Evolutionary conservation across 2,113 vertebrate genomes (phyloP), one percentile per base, ranked within the genome.

Genomic region (Sylvietta virens): DNA sequence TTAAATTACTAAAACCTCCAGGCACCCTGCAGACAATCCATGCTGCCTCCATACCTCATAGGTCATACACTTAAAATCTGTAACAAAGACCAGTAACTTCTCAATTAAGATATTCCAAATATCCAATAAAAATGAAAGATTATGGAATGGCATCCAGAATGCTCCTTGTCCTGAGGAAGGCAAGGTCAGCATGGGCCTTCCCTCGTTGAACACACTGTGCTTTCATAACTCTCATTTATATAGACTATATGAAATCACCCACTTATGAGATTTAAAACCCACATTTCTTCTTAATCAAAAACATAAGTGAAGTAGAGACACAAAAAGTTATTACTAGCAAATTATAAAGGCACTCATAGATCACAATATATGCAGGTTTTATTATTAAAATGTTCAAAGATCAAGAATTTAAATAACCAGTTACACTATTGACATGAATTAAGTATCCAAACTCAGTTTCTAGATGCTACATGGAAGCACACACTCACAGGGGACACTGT

Each of bases 101-200:
- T 90, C 86, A 56, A 81, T 88, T 57, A 62, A 93, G 76, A 94
- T 79, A 92, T 64, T 94, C 76, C 66, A 93, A 87, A 81, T 71
- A 96, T 60, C 88, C 84, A 92, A 84, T 91, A 96, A 92, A 94
- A 95, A 94, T 87, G 77, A 86, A 97, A 96, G 73, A 89, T 56
- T 85, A 57, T 31, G 54, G 60, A 93, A 94, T 39, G 58, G 79
- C 50, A 94, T 94, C 66, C 95, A 91, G 54, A 94, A 94, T 30
- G 48, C 35, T 95, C 76, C 74, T 74, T 77, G 51, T 94, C 86
- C 85, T 94, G 57, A 60, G 93, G 95, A 90, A 88, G n/a, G 57
- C 79, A 92, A 93, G 88, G 86, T 92, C 94, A 95, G 71, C 77
- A 78, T 3, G 1, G 45, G 56, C 92, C 81, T 97, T 95, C 83